These are phyloP conservation scores for Himalopsyche kuldschensis DNA, from an alignment of 2,888 invertebrate genomes.

Conservation along the genomic window DNA sequence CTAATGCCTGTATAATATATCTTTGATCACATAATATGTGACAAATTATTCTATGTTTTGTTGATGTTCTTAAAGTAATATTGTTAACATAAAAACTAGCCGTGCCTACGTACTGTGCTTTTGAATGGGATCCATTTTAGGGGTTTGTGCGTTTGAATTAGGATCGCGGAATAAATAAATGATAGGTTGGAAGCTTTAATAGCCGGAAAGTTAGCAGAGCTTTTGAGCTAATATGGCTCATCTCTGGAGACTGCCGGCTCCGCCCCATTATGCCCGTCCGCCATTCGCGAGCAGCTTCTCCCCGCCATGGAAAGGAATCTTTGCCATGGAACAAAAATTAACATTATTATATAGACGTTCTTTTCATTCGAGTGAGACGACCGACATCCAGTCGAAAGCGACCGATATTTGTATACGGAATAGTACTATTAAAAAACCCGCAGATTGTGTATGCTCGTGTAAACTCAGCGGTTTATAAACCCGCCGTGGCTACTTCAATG, in stretches of 20 bases:
- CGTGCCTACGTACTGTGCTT: no score
- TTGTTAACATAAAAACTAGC: no score
- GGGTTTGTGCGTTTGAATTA: background rate
- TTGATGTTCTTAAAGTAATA: no score
- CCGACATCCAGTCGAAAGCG: background rate
- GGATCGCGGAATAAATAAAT: background rate
- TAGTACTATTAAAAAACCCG: background rate
- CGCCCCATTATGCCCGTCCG: background rate
- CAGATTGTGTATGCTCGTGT: constrained; percentile 6
- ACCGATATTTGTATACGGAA: background rate
- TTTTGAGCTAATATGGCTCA: background rate
- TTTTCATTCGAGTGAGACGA: background rate
- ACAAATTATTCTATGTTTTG: no score
- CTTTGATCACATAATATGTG: no score
- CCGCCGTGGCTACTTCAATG: constrained; percentile 24
- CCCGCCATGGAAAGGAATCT: background rate
- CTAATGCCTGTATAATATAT: no score
- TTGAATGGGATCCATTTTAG: background rate
- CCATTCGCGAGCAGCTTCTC: background rate
- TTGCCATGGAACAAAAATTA: background rate
- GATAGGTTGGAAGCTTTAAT: background rate
- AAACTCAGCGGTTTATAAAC: constrained; percentile 28
- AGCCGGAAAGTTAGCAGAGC: background rate
- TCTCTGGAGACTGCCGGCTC: background rate
- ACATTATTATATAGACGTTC: background rate